Evolutionary conservation across 1,140 invertebrate genomes (phyloP).

Genomic region (Octopus bimaculoides): DNA sequence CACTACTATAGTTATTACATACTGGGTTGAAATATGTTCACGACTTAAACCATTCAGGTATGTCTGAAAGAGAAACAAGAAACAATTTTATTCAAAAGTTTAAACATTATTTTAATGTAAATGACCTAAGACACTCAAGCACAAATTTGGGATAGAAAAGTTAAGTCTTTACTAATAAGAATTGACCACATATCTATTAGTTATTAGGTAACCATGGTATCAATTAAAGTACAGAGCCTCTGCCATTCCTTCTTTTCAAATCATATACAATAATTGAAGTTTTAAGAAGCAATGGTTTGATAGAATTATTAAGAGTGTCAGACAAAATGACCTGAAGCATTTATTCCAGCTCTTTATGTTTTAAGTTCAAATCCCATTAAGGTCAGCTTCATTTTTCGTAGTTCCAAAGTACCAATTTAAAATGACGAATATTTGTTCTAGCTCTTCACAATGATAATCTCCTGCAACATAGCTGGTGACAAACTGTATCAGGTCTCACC

Average conservation of each 20-base stretch:
- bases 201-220: neutral
- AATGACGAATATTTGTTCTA: too few relatives aligned
- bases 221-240: neutral
- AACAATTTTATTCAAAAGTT: neutral
- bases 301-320: too few relatives aligned
- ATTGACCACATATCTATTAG: neutral
- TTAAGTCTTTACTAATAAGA: neutral
- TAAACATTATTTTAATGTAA: neutral
- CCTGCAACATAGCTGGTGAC: too few relatives aligned
- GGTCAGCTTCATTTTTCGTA: too few relatives aligned
- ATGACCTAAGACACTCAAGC: neutral
- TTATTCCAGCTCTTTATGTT: too few relatives aligned
- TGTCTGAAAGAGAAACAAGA: conserved; percentile 61
- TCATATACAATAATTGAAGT: too few relatives aligned
- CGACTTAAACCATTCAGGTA: conserved; percentile 70
- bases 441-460: too few relatives aligned
- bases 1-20: conserved; percentile 70
- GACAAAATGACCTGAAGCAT: too few relatives aligned
- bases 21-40: conserved; percentile 55
- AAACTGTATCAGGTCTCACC: too few relatives aligned
- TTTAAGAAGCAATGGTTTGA: too few relatives aligned
- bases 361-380: too few relatives aligned
- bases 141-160: neutral
- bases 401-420: too few relatives aligned
- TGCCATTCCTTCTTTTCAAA: neutral